These are phyloP conservation scores for Nomia melanderi DNA, from an alignment of 1,140 invertebrate genomes.

Conservation along the genomic window DNA sequence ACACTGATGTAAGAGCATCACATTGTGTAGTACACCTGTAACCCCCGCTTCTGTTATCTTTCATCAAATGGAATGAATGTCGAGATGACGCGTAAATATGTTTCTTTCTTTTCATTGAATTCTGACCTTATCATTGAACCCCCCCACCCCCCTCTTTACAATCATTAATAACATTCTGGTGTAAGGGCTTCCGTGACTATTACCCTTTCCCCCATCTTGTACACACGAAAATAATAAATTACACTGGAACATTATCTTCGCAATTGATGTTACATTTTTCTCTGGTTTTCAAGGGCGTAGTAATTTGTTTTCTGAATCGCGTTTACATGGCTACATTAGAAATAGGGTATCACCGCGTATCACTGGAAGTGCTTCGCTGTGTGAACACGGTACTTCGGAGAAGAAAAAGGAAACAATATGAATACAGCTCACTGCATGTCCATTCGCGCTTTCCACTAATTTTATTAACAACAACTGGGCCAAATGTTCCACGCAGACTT, in stretches of 20 bases:
- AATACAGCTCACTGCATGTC: constrained; percentile 41
- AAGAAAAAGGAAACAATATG: constrained; percentile 51
- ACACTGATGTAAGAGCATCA: constrained; percentile 62
- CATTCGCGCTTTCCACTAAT: constrained; percentile 53
- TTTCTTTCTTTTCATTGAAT: constrained; percentile 42
- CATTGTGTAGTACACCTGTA: constrained; percentile 66
- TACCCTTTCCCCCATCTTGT: constrained; percentile 62
- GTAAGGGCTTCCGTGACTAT: constrained; percentile 56
- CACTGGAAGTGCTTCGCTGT: constrained; percentile 46
- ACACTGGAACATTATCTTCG: constrained; percentile 48
- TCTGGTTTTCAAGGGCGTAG: constrained; percentile 30
- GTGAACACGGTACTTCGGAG: constrained; percentile 55
- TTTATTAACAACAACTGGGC: constrained; percentile 62
- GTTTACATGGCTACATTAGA: constrained; percentile 52
- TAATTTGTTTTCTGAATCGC: constrained; percentile 39
- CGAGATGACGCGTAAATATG: constrained; percentile 56
- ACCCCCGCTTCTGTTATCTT: constrained; percentile 62
- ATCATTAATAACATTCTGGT: constrained; percentile 51
- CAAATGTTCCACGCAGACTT: constrained; percentile 20
- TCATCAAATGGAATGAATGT: constrained; percentile 75
- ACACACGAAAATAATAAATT: constrained; percentile 68
- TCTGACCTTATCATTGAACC: constrained; percentile 43
- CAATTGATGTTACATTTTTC: constrained; percentile 19
- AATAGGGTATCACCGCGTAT: constrained; percentile 42
- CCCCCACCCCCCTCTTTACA: constrained; percentile 37